Base-by-base conservation (phyloP, 2,888 invertebrate genomes). In the Lepetodrilus schrolli region DNA sequence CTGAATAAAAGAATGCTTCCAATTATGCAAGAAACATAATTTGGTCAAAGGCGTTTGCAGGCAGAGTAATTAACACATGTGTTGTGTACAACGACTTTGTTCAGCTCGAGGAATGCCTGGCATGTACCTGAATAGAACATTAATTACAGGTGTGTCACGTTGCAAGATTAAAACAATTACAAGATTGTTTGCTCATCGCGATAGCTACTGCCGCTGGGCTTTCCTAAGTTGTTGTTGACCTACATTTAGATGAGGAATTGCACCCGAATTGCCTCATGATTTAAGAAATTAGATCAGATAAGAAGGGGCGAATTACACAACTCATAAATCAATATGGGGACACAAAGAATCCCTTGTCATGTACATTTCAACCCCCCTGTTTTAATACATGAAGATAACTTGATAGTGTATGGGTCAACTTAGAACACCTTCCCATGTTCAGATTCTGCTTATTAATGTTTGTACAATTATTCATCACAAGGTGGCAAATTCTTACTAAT, bases 11-110 rank as follows among this genome's bases (percentile, higher is more conserved):
- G 58, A 58, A 58, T 30, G 30, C n/a, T 23, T 30, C 30, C 58
- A 17, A 58, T 58, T 58, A 58, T 58, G 58, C 58, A 58, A 58
- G 58, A 58, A 58, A 58, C 17, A 30, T 58, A 58, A 58, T 58
- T 51, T 51, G 26, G 8, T 51, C 23, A 51, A 51, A 23, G 51
- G 26, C 23, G 26, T 58, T 58, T 30, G 17, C 34, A 58, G 10
- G 17, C 58, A 17, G 13, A 17, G 30, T 58, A 58, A 58, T 58
- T 58, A 58, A 58, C 58, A 58, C 58, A 30, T 58, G 26, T 34
- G 30, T 58, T 30, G 10, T 26, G 7, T 17, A 34, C n/a, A 30
- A 58, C 26, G 17, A 21, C 13, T 34, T 10, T 30, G 58, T 26
- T 30, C 26, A 30, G 30, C 34, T 21, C 34, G 34, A 13, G n/a